Conservation (phyloP, 2,797 vertebrate genomes). For the Characodon lateralis region DNA sequence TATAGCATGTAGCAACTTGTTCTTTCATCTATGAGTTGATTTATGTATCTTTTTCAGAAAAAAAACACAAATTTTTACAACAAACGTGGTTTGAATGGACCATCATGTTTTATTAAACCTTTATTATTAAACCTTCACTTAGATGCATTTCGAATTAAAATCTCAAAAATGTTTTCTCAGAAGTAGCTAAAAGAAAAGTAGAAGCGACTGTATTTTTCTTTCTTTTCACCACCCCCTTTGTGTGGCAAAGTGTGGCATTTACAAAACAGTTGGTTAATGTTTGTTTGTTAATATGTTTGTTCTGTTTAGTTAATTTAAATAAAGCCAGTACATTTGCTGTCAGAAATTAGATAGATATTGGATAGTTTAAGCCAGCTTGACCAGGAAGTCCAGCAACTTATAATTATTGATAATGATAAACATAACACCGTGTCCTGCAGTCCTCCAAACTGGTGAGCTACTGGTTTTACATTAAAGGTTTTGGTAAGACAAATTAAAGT, state of each 20-base stretch:
- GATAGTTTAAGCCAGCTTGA: background rate
- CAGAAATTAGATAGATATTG: background rate
- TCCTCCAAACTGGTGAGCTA: background rate
- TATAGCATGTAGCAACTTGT: conserved; percentile 1
- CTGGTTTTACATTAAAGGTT: background rate
- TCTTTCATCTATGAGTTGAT: background rate
- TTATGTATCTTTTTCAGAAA: background rate
- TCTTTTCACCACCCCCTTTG: background rate
- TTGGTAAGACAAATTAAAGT: background rate
- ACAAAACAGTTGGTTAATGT: background rate
- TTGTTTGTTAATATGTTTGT: background rate
- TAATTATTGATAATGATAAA: background rate
- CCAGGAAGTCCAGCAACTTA: background rate
- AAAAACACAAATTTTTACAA: background rate
- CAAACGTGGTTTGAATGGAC: background rate
- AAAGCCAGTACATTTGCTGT: background rate
- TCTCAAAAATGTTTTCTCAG: background rate
- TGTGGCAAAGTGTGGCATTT: background rate
- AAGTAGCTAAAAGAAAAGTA: background rate
- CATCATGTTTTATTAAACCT: background rate
- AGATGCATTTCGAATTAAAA: background rate
- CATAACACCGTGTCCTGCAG: background rate
- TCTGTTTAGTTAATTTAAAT: background rate
- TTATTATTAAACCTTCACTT: background rate
- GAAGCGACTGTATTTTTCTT: background rate